A percentile compares a stretch with the other conserved stretches of the same genome.
These are phyloP conservation scores for Callithrix jacchus DNA, from an alignment of 2,113 vertebrate genomes.

Conservation along the genomic window DNA sequence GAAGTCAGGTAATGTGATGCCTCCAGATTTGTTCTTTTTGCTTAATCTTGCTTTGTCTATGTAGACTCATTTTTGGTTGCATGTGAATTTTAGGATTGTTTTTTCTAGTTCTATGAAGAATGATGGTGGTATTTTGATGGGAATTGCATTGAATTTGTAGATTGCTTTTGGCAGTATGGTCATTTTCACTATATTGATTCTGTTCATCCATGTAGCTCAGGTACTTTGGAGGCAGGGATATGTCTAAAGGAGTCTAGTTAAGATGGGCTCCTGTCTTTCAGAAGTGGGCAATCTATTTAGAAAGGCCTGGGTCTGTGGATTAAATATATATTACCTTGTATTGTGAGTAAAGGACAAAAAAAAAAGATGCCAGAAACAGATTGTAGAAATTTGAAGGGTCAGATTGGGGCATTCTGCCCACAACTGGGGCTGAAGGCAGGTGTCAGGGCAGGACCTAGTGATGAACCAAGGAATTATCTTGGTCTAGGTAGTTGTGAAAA, in stretches of 20 bases:
- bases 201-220: background rate
- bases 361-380: background rate
- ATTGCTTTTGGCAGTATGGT: too few species aligned
- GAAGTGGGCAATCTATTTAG: background rate
- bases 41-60: too few species aligned
- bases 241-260: background rate
- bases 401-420: background rate
- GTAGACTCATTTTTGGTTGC: too few species aligned
- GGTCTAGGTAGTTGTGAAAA: background rate
- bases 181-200: too few species aligned
- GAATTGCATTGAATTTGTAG: too few species aligned
- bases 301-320: background rate
- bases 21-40: too few species aligned
- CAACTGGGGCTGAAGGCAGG: background rate
- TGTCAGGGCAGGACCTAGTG: background rate
- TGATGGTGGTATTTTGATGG: too few species aligned
- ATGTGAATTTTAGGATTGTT: too few species aligned
- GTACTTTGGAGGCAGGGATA: background rate
- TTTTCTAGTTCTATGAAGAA: too few species aligned
- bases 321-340: background rate
- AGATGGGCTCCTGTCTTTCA: background rate
- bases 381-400: background rate
- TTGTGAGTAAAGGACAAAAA: background rate
- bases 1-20: too few species aligned
- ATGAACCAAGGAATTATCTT: background rate